phyloP scores from a whole-genome alignment of 2,797 vertebrate genomes.

The Propithecus deckenii region DNA sequence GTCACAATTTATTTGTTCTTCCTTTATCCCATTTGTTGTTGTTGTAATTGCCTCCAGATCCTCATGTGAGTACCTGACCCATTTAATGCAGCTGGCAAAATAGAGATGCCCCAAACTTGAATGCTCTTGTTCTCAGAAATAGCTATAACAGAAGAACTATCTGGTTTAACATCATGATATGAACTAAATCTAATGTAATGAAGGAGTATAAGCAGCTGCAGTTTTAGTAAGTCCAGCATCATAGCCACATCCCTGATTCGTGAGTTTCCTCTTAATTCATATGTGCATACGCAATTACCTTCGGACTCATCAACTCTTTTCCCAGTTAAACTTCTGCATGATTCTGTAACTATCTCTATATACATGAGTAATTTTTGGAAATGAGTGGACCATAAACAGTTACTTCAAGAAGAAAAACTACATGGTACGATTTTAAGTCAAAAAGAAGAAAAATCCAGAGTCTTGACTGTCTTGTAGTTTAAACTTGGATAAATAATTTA shows the following conservation, averaged over 20 bases:
- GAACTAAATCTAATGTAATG: background rate
- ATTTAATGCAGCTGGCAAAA: background rate
- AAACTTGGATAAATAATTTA: constrained; percentile 31
- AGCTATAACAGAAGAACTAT: background rate
- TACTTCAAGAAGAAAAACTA: constrained; percentile 22
- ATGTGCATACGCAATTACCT: background rate
- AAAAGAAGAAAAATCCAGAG: background rate
- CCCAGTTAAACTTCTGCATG: background rate
- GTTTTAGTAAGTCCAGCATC: background rate
- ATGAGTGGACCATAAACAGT: background rate
- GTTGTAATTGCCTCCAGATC: background rate
- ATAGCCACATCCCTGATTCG: background rate
- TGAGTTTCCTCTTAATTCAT: background rate
- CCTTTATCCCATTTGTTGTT: background rate
- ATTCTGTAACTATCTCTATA: background rate
- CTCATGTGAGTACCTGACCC: background rate
- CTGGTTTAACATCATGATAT: background rate
- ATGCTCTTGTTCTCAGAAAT: background rate
- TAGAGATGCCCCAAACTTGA: background rate
- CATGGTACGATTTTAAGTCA: background rate
- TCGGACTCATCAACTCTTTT: background rate
- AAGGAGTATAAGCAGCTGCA: background rate
- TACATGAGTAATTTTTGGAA: background rate
- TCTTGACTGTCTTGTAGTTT: background rate
- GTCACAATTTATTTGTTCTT: background rate